Percentiles rank a stretch among this genome's conserved stretches.
Evolutionary conservation across 2,797 vertebrate species (phyloP).

Genomic region (Hippopotamyrus pictus): DNA sequence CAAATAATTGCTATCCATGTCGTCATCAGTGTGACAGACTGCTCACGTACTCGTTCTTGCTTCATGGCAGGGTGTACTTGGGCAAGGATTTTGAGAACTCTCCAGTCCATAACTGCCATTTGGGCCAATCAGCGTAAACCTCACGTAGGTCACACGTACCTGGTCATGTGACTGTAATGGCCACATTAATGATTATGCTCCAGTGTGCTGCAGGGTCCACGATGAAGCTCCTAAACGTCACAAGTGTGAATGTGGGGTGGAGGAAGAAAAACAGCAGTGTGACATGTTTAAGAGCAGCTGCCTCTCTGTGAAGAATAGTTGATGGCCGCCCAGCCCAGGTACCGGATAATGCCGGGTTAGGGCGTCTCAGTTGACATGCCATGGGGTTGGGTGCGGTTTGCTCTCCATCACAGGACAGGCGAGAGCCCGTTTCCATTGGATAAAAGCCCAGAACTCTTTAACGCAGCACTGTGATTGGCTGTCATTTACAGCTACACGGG

Average conservation of each 20-base stretch:
- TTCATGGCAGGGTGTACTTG: not conserved
- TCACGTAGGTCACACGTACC: not conserved
- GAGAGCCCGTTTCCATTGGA: not conserved
- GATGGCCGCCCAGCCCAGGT: not conserved
- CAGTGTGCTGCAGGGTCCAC: not conserved
- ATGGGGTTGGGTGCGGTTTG: not conserved
- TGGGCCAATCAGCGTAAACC: not conserved
- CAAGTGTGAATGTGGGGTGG: not conserved
- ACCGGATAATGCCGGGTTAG: not conserved
- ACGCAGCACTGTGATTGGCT: not conserved
- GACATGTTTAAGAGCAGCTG: not conserved
- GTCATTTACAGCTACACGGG: not conserved
- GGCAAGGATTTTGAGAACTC: not conserved
- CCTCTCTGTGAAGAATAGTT: not conserved
- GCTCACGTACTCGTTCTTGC: not conserved
- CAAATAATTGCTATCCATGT: not conserved
- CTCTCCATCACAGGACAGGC: not conserved
- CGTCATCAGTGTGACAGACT: not conserved
- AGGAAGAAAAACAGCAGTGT: not conserved
- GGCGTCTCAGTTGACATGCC: not conserved
- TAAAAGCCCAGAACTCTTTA: not conserved
- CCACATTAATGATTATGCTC: not conserved
- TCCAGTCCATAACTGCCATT: not conserved
- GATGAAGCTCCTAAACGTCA: not conserved
- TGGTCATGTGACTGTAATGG: not conserved